These are phyloP conservation scores for Pseudonaja textilis DNA, from an alignment of 2,113 vertebrate genomes.

Conservation along the genomic window DNA sequence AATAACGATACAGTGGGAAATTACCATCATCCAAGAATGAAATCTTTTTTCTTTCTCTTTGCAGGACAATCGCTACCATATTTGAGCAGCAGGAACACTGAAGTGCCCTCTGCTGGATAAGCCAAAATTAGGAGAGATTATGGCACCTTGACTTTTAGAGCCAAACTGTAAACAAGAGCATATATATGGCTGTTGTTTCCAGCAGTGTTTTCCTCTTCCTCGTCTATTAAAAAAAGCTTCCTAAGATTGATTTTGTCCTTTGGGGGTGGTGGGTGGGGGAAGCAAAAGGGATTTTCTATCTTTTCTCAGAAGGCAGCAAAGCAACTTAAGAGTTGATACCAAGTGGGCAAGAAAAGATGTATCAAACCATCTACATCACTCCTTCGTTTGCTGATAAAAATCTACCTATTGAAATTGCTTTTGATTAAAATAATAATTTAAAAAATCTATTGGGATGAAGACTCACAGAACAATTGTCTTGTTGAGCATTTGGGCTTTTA, in stretches of 20 bases:
- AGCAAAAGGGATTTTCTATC: background rate
- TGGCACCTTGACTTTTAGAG: background rate
- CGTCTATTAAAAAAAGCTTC: background rate
- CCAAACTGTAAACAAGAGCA: background rate
- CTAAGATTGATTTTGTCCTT: background rate
- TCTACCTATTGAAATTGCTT: background rate
- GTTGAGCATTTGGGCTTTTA: background rate
- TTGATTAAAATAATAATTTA: background rate
- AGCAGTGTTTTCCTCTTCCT: background rate
- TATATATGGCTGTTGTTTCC: background rate
- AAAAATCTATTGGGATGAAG: background rate
- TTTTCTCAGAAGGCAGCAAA: background rate
- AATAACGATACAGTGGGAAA: background rate
- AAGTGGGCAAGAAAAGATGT: background rate
- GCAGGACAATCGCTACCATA: conserved; percentile 76
- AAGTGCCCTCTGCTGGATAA: conserved; percentile 46
- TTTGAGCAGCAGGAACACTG: conserved; percentile 68
- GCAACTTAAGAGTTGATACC: background rate
- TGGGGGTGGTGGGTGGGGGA: background rate
- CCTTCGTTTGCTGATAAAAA: background rate
- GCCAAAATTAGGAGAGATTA: background rate
- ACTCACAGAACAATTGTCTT: background rate
- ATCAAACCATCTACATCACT: background rate
- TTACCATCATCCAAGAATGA: background rate
- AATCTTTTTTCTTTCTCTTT: conserved; percentile 18